Conservation (phyloP, 1,140 invertebrate species). For the Drosophila jambulina region DNA sequence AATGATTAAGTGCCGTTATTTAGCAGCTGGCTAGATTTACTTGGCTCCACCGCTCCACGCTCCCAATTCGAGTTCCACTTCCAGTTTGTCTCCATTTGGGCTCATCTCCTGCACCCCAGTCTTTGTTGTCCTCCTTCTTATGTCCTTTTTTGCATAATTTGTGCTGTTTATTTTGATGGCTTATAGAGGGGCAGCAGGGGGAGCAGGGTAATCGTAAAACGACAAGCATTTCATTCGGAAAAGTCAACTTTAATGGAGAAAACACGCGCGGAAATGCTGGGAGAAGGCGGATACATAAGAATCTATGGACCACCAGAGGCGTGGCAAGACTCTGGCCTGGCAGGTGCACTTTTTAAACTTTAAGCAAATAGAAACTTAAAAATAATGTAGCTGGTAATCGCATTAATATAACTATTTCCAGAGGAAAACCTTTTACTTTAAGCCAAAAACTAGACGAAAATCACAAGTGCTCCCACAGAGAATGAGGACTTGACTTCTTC, state of each 20-base stretch:
- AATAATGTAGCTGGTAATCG: not conserved
- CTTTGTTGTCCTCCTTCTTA: not conserved
- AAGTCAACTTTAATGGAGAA: slow-evolving; percentile 46
- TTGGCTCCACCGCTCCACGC: slow-evolving; percentile 7
- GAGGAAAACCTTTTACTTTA: not conserved
- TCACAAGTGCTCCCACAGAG: not conserved
- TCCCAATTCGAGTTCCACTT: slow-evolving; percentile 21
- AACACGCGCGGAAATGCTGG: not conserved
- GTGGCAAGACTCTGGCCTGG: not conserved
- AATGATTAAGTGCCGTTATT: slow-evolving; percentile 78
- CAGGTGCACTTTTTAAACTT: not conserved
- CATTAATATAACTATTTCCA: not conserved
- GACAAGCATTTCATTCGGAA: slow-evolving; percentile 57
- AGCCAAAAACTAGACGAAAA: not conserved
- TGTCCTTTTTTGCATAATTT: slow-evolving; percentile 45
- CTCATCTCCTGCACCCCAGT: slow-evolving; percentile 1
- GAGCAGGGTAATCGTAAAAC: slow-evolving; percentile 61
- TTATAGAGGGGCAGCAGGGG: slow-evolving; percentile 4
- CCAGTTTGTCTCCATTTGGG: slow-evolving; percentile 32
- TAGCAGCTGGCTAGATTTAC: slow-evolving; percentile 63
- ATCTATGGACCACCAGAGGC: not conserved
- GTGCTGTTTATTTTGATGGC: slow-evolving; percentile 58
- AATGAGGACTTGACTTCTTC: not conserved
- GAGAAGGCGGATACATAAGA: not conserved
- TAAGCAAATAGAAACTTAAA: too few species aligned